Percentiles rank a stretch among this genome's conserved stretches.
Conservation (phyloP, 2,113 vertebrate genomes). For the Rutilus rutilus region DNA sequence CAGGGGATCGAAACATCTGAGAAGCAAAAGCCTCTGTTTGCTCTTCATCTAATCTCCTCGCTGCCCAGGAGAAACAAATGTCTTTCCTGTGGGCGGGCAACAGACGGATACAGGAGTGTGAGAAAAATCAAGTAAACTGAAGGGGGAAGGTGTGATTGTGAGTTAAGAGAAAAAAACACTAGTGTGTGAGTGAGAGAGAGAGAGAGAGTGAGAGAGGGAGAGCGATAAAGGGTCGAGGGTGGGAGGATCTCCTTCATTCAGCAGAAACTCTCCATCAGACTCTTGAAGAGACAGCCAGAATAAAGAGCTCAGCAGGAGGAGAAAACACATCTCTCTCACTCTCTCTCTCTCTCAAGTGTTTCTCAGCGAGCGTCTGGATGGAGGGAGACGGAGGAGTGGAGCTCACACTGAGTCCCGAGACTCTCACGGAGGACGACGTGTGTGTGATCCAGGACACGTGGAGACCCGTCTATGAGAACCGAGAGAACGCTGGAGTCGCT, state of each 20-base stretch:
- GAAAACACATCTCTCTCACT: not conserved
- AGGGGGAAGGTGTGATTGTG: not conserved
- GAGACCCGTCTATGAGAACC: constrained; percentile 71
- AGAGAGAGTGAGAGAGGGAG: constrained; percentile 16
- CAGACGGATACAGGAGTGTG: constrained; percentile 1
- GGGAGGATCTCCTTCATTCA: constrained; percentile 69
- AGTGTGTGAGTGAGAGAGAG: not conserved
- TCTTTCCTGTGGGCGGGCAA: not conserved
- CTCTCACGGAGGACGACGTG: constrained; percentile 70
- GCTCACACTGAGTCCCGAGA: constrained; percentile 63
- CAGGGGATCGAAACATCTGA: not conserved
- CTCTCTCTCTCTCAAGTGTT: not conserved
- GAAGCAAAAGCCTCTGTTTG: not conserved
- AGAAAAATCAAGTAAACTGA: not conserved
- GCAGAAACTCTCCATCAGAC: constrained; percentile 64
- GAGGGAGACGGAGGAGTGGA: constrained; percentile 58
- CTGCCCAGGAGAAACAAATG: not conserved
- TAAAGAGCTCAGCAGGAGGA: not conserved
- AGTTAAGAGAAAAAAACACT: not conserved
- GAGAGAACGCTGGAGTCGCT: constrained; percentile 72
- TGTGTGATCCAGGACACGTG: constrained; percentile 73
- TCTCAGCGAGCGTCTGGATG: constrained; percentile 8
- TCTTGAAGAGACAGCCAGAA: constrained; percentile 13
- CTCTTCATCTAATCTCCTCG: not conserved
- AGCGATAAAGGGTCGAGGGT: constrained; percentile 52